Evolutionary conservation across 2,113 vertebrate genomes (phyloP).

Genomic region (Leptocoma aspasia): DNA sequence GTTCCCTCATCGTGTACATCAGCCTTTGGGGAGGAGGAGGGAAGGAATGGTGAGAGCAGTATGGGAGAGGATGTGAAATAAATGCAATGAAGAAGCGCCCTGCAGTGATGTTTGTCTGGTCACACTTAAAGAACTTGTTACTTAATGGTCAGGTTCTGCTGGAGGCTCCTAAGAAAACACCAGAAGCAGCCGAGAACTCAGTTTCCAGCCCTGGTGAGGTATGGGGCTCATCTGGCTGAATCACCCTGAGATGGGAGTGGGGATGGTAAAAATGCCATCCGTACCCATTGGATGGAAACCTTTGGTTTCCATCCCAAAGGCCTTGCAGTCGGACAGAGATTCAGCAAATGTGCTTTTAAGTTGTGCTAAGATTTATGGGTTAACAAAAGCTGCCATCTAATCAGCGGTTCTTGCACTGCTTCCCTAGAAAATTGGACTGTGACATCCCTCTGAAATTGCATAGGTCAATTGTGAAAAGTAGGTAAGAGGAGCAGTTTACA

Average conservation of each 20-base stretch:
- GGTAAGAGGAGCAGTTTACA: background rate
- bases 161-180: background rate
- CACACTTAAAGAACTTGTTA: background rate
- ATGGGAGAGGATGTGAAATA: background rate
- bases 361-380: background rate
- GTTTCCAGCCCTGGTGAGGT: background rate
- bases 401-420: background rate
- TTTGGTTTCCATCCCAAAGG: background rate
- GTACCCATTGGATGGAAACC: background rate
- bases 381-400: background rate
- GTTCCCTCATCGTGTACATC: background rate
- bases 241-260: background rate
- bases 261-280: background rate
- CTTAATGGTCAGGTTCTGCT: background rate
- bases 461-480: constrained; percentile 1
- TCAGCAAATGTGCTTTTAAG: background rate
- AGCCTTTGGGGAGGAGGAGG: background rate
- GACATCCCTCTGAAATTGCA: background rate
- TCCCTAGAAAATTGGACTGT: background rate
- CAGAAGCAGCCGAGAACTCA: background rate
- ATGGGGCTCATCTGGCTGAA: background rate
- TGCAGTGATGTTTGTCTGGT: background rate
- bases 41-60: background rate
- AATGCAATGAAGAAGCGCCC: background rate
- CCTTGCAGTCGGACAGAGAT: background rate